Percentiles rank a stretch among this genome's conserved stretches.
Evolutionary conservation across 2,797 vertebrate genomes (phyloP).

Genomic region (Pangasius macronema): DNA sequence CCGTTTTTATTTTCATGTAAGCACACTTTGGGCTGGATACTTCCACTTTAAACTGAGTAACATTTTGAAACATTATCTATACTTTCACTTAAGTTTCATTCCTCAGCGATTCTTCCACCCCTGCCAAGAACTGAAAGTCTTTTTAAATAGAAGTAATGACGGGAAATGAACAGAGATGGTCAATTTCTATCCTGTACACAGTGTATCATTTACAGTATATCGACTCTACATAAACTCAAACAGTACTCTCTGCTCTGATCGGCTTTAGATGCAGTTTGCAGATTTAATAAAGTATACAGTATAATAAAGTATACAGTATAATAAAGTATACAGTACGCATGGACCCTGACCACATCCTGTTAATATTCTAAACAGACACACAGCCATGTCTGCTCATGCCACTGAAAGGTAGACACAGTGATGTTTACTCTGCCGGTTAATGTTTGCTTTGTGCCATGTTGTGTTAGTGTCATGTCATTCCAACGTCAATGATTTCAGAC

Average conservation of each 20-base stretch:
- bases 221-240: neutral
- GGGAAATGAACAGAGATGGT: no score
- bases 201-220: no score
- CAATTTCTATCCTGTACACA: no score
- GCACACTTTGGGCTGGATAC: no score
- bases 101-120: neutral
- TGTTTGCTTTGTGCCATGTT: neutral
- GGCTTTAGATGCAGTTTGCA: no score
- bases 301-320: neutral
- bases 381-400: neutral
- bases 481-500: neutral
- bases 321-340: neutral
- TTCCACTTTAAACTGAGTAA: neutral
- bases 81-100: neutral
- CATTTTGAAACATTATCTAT: neutral
- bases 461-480: neutral
- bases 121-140: neutral
- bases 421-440: neutral
- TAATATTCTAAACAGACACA: neutral
- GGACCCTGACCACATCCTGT: neutral
- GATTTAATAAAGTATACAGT: neutral
- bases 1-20: no score
- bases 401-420: neutral
- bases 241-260: no score
- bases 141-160: neutral